Conservation (phyloP, 2,888 invertebrate species). For the Pherbina coryleti region DNA sequence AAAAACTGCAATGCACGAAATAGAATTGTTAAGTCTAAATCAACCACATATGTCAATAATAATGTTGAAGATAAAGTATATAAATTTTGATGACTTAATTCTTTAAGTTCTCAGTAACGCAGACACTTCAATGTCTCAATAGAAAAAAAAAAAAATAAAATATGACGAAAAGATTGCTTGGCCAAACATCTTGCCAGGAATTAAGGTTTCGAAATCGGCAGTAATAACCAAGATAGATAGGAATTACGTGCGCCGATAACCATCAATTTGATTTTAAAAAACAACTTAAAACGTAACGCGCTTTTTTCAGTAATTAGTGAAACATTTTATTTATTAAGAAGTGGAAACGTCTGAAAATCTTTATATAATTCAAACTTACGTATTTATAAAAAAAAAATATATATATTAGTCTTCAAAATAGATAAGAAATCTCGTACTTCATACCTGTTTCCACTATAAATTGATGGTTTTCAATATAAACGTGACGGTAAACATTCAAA, state of each 20-base stretch:
- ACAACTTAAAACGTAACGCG: not conserved
- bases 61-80: not conserved
- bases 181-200: not conserved
- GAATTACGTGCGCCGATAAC: conserved; percentile 36
- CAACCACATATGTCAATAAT: not conserved
- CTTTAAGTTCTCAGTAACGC: not conserved
- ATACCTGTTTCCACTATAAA: too few relatives aligned
- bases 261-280: not conserved
- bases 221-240: conserved; percentile 26
- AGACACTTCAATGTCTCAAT: not conserved
- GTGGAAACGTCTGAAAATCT: not conserved
- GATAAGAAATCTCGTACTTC: too few relatives aligned
- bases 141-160: not conserved
- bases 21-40: not conserved
- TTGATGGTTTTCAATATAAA: too few relatives aligned
- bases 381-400: not conserved
- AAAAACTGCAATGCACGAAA: not conserved
- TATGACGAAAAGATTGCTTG: not conserved
- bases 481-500: too few relatives aligned
- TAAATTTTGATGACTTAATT: conserved; percentile 12
- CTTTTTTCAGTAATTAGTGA: not conserved
- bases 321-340: not conserved
- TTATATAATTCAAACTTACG: not conserved
- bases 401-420: not conserved
- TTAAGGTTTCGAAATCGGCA: not conserved